Evolutionary conservation across 2,113 vertebrate species (phyloP).

Genomic region (Laterallus jamaicensis): DNA sequence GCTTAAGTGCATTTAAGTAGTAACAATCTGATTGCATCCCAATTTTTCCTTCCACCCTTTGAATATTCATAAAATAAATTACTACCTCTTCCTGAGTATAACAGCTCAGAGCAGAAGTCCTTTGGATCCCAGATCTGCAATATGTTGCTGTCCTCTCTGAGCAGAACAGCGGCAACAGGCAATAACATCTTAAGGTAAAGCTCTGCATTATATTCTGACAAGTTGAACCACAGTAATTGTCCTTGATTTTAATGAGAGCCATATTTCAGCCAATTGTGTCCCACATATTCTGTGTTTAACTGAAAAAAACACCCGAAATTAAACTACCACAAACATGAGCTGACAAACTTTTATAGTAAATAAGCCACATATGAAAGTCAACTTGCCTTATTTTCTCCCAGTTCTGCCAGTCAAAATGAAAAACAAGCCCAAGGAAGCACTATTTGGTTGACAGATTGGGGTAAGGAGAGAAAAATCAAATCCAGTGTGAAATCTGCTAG

Average conservation of each 20-base stretch:
- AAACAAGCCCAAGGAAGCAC: not conserved
- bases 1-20: not conserved
- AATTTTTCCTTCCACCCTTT: not conserved
- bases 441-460: not conserved
- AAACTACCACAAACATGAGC: not conserved
- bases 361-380: not conserved
- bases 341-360: not conserved
- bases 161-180: not conserved
- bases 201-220: not conserved
- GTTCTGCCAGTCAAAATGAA: not conserved
- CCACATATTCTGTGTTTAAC: not conserved
- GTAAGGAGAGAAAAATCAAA: not conserved
- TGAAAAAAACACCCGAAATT: not conserved
- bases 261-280: not conserved
- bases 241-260: not conserved
- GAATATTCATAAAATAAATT: not conserved
- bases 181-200: not conserved
- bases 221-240: not conserved
- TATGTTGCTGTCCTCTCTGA: slow-evolving; percentile 19
- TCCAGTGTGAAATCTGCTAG: not conserved
- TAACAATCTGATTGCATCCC: not conserved
- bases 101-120: not conserved
- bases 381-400: not conserved
- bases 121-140: not conserved
- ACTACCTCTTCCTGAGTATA: not conserved